Evolutionary conservation across 2,888 invertebrate species (phyloP), one percentile per base, ranked within the genome.

Genomic region (Drosophila neonasuta): DNA sequence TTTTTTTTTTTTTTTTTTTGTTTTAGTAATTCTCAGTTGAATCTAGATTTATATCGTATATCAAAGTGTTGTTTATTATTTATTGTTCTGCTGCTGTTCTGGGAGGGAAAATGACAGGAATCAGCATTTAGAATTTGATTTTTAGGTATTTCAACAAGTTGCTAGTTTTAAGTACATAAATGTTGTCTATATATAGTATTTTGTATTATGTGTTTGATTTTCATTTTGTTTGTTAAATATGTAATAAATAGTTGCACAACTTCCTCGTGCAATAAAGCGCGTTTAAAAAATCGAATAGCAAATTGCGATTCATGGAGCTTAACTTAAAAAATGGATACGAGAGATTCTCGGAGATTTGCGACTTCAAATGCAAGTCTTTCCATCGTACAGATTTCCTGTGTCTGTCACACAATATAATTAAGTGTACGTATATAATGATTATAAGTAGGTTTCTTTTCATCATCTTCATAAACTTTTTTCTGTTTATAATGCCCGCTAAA

Each of bases 121-220:
- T 72, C 77, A 75, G 79, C 79, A 76, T 74, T 88, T 86, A 71
- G 88, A 84, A 84, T 82, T 88, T 82, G 82, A 81, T 88, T 79
- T 48, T 77, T 65, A 55, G 58, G 41, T 66, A 60, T 74, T 76
- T 61, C 55, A 86, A 84, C 86, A 84, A 86, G 69, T 81, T 73
- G 68, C 86, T 83, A 86, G 72, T 68, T 82, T 86, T 83, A 86
- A 86, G 85, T 81, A 84, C 81, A 74, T 86, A 77, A 68, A 69
- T 81, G 73, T 86, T 55, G 29, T 67, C 60, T 63, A 24, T 54
- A 51, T 79, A 68, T 55, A 57, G 55, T 77, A 66, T 73, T 73
- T 79, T 84, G 69, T 86, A 65, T 86, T 77, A 59, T 69, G 59
- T 80, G 70, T 80, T 80, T 80, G 80, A 80, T 87, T 80, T 87